Evolutionary conservation across 1,140 invertebrate species (phyloP), one percentile per base, ranked within the genome.

Genomic region (Drosophila murphyi): DNA sequence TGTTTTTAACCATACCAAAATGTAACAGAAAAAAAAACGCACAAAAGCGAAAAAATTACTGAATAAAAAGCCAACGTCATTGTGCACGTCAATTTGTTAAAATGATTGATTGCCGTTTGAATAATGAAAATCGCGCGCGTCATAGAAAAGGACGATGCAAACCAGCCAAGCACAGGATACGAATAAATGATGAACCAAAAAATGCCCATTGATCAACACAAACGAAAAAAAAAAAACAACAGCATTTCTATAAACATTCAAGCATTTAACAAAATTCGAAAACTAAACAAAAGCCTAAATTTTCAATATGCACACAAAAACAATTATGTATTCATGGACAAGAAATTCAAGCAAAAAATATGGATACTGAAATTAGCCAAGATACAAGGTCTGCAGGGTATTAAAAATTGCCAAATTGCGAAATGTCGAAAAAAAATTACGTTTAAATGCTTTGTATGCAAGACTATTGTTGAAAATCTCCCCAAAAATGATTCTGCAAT

Each of bases 41-140:
- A 3, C 37, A 43, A 61, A 43, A 5, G 32, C 52, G 10, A 32
- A 63, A 28, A 64, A 57, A 54, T 41, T 56, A 29, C 56, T n/a
- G 20, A 62, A 62, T 48, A 82, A 88, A 88, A 85, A 78, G 85
- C 61, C 78, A 76, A 62, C 85, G 85, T 89, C 85, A 89, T 89
- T 85, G 86, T 89, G 78, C 57, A 76, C 85, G 85, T 89, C 85
- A 89, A 89, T 89, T 89, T 89, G 85, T 89, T 89, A 89, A 89
- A 89, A 89, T 89, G 85, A 89, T 89, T 89, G 85, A 89, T 89
- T 89, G 86, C 72, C 74, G 71, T 89, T 85, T 89, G 81, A 89
- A 89, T 89, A 89, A 89, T 89, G 86, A 89, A 89, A 89, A 83
- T 81, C 67, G 74, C 65, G 78, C 71, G 61, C 78, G 85, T 83